Conservation (phyloP, 2,113 vertebrate genomes). For the Oostethus manadensis region DNA sequence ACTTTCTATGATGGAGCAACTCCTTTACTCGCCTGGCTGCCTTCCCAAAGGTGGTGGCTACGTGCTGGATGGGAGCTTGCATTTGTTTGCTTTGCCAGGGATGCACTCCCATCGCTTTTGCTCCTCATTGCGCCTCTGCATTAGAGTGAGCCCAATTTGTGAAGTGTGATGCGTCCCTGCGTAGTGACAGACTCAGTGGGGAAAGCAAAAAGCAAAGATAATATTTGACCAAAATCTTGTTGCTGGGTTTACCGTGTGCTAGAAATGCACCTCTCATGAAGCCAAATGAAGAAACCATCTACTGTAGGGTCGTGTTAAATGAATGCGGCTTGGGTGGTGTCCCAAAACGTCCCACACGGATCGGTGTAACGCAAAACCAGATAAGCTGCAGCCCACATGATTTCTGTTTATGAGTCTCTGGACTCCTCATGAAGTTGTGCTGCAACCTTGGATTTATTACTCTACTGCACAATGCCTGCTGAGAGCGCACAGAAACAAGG, state of each 20-base stretch:
- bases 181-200: conserved; percentile 22
- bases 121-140: conserved; percentile 33
- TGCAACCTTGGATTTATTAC: background rate
- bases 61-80: background rate
- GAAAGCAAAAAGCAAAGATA: conserved; percentile 29
- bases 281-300: no score
- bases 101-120: conserved; percentile 30
- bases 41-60: background rate
- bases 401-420: conserved; percentile 21
- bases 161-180: conserved; percentile 22
- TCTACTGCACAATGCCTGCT: background rate
- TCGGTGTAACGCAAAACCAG: no score
- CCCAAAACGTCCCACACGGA: no score
- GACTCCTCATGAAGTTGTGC: conserved; percentile 19
- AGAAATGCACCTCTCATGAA: conserved; percentile 1
- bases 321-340: background rate
- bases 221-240: no score
- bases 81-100: background rate
- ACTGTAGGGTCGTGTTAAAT: background rate
- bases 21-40: background rate
- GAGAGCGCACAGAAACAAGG: background rate
- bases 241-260: no score
- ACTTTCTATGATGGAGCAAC: no score
- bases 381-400: conserved; percentile 1
- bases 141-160: conserved; percentile 34